These are phyloP conservation scores for Zoroaster sp. DNA, from an alignment of 53 echinoderm and acorn worm species.

Conservation along the genomic window DNA sequence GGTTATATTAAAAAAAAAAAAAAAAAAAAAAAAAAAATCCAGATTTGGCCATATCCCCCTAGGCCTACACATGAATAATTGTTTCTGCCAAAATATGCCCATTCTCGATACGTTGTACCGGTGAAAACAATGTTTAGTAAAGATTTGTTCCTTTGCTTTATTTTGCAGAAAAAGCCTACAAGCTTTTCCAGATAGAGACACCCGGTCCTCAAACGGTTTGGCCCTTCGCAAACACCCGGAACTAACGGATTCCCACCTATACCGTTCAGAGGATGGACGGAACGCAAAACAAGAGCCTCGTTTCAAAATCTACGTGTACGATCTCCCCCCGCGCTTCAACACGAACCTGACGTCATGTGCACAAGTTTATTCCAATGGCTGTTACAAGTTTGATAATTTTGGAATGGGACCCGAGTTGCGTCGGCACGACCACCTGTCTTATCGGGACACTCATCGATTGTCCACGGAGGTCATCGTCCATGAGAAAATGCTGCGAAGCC, in stretches of 20 bases:
- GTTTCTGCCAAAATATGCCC: too few species aligned
- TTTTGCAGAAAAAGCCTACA: conserved; percentile 46
- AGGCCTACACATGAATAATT: too few species aligned
- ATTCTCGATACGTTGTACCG: too few species aligned
- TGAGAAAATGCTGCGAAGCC: conserved; percentile 64
- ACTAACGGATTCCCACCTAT: background rate
- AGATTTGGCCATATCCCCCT: too few species aligned
- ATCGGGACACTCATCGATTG: conserved; percentile 65
- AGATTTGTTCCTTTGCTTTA: background rate
- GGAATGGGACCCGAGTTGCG: conserved; percentile 81
- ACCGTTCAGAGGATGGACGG: background rate
- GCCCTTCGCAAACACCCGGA: background rate
- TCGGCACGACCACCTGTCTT: conserved; percentile 57
- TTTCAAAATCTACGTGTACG: conserved; percentile 83
- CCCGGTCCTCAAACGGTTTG: background rate
- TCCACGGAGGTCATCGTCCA: conserved; percentile 78
- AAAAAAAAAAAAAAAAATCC: too few species aligned
- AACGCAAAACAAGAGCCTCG: conserved; percentile 33
- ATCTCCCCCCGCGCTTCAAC: conserved; percentile 82
- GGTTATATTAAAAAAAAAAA: too few species aligned
- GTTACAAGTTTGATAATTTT: conserved; percentile 60
- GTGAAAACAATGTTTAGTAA: too few species aligned
- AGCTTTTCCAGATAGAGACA: conserved; percentile 37
- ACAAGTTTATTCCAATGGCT: conserved; percentile 43
- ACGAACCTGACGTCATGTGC: conserved; percentile 72